A percentile compares a stretch with the other conserved stretches of the same genome.
phyloP scores from a whole-genome alignment of 2,888 invertebrate genomes.

The Ashinkailepas kermadecensis region DNA sequence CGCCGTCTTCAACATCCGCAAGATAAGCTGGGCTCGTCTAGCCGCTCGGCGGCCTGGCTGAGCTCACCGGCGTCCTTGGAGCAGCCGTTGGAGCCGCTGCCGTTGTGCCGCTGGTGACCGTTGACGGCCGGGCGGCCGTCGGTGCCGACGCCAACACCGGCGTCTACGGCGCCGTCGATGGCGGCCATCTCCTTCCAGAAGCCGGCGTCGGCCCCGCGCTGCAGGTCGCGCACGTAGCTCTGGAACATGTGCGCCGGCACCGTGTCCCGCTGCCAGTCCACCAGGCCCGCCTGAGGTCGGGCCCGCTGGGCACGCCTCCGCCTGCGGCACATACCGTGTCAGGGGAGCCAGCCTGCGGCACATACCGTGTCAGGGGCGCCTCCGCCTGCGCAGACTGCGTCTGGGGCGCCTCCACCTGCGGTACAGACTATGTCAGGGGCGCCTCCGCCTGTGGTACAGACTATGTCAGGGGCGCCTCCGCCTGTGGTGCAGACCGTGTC shows the following conservation, averaged over 20 bases:
- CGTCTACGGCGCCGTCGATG: neutral
- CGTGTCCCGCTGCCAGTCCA: neutral
- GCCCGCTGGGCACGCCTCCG: neutral
- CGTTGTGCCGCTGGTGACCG: too few relatives aligned
- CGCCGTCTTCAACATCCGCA: too few relatives aligned
- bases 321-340: too few relatives aligned
- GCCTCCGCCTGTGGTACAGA: too few relatives aligned
- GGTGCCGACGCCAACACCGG: neutral
- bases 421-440: too few relatives aligned
- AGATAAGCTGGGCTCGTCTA: too few relatives aligned
- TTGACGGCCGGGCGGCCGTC: neutral
- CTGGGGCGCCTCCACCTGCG: too few relatives aligned
- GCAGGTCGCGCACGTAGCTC: neutral
- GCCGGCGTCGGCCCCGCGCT: constrained; percentile 7
- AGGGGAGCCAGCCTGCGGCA: neutral
- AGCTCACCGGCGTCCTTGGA: neutral
- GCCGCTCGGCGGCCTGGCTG: too few relatives aligned
- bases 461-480: too few relatives aligned
- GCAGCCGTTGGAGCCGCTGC: neutral
- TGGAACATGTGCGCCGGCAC: neutral
- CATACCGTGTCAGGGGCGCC: too few relatives aligned
- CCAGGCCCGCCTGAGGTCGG: neutral
- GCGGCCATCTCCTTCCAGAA: constrained; percentile 21
- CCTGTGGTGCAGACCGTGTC: too few relatives aligned
- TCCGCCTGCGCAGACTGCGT: too few relatives aligned